Percentiles rank a stretch among this genome's conserved stretches.
These are phyloP conservation scores for Picathartes gymnocephalus DNA, from an alignment of 2,113 vertebrate species.

Conservation along the genomic window DNA sequence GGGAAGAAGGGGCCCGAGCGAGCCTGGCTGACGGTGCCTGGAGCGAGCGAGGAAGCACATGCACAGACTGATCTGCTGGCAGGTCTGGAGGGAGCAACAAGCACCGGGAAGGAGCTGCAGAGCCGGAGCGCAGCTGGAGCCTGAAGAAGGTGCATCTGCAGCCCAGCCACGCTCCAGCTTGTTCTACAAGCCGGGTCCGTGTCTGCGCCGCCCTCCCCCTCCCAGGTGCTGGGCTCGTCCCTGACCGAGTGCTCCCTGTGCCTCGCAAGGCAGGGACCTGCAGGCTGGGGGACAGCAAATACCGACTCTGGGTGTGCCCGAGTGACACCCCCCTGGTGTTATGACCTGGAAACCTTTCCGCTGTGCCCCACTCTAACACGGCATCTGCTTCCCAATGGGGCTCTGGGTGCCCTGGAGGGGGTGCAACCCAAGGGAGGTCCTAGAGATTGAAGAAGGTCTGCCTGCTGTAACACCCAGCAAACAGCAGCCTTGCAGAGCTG, in stretches of 20 bases:
- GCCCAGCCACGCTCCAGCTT: neutral
- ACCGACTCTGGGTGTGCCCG: accelerated
- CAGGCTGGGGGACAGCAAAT: neutral
- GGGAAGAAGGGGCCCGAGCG: neutral
- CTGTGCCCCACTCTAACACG: accelerated
- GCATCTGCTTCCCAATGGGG: neutral
- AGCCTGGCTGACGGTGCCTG: neutral
- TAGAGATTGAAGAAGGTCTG: neutral
- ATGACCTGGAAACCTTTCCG: neutral
- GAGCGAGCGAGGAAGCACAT: neutral
- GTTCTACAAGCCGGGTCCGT: neutral
- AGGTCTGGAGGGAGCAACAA: neutral
- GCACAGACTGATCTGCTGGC: neutral
- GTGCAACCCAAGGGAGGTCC: neutral
- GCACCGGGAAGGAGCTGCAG: neutral
- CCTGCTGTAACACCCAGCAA: neutral
- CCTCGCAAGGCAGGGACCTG: accelerated
- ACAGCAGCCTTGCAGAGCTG: neutral
- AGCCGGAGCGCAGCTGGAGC: neutral
- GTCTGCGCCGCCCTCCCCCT: neutral
- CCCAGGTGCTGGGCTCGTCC: neutral
- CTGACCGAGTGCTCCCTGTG: neutral
- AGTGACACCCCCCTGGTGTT: accelerated
- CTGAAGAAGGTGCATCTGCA: neutral
- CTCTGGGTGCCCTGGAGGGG: neutral